A percentile compares a stretch with the other conserved stretches of the same genome.
Evolutionary conservation across 2,113 vertebrate species (phyloP).

Genomic region (Pseudorectes ferrugineus): DNA sequence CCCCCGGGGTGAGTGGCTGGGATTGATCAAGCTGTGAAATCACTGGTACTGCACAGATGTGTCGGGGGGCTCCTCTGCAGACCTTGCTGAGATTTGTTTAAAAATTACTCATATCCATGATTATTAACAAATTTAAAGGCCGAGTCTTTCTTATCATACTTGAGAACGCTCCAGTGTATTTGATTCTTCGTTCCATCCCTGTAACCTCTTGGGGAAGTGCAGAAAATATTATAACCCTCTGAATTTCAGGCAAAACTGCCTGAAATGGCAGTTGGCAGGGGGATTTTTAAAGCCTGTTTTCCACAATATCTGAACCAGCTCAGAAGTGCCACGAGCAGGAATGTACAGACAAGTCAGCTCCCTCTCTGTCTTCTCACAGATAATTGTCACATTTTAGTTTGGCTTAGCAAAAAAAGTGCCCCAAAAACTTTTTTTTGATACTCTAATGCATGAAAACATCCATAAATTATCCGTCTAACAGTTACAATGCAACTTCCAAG

Average conservation of each 20-base stretch:
- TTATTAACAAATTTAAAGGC: background rate
- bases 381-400: background rate
- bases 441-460: background rate
- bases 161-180: background rate
- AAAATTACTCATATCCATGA: background rate
- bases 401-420: background rate
- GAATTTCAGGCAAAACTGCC: background rate
- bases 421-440: background rate
- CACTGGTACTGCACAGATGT: background rate
- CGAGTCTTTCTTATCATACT: background rate
- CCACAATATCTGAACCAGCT: background rate
- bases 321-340: background rate
- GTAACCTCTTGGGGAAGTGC: background rate
- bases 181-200: background rate
- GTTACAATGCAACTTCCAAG: constrained; percentile 8
- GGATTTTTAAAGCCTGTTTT: background rate
- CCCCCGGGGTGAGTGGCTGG: background rate
- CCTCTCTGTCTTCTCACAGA: background rate
- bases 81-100: background rate
- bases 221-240: background rate
- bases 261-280: background rate
- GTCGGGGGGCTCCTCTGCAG: background rate
- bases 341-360: background rate
- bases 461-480: constrained; percentile 40
- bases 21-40: background rate